phyloP scores from a whole-genome alignment of 2,113 vertebrate species.

The Callionymus lyra region DNA sequence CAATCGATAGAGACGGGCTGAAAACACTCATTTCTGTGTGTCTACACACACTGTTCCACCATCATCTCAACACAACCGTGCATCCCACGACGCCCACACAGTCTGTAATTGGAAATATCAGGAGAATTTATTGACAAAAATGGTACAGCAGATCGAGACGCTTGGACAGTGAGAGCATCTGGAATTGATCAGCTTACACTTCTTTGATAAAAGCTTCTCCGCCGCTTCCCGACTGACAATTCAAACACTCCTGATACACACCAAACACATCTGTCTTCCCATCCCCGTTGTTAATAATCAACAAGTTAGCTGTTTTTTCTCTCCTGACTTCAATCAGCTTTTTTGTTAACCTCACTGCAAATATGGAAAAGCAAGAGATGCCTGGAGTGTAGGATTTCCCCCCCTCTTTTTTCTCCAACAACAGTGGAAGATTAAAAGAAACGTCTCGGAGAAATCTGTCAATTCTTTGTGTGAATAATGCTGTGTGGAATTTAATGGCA shows the following conservation, averaged over 20 bases:
- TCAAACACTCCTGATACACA: conserved; percentile 51
- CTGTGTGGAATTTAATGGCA: conserved; percentile 72
- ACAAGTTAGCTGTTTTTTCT: conserved; percentile 60
- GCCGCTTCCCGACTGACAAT: conserved; percentile 54
- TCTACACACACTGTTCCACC: conserved; percentile 5
- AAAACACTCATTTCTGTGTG: conserved; percentile 8
- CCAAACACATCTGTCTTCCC: conserved; percentile 48
- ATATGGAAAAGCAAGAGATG: conserved; percentile 64
- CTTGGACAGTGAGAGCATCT: conserved; percentile 39
- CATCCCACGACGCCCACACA: conserved; percentile 9
- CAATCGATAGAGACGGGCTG: not conserved
- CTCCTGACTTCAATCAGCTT: conserved; percentile 61
- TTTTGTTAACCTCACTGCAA: conserved; percentile 69
- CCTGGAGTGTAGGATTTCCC: conserved; percentile 56
- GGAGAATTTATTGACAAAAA: conserved; percentile 40
- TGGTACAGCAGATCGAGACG: conserved; percentile 18
- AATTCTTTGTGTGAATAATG: conserved; percentile 73
- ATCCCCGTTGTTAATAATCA: conserved; percentile 68
- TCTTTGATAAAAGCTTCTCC: conserved; percentile 52
- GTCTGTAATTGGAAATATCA: conserved; percentile 35
- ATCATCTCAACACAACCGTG: conserved; percentile 4
- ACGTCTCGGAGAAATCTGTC: conserved; percentile 72
- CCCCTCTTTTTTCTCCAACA: conserved; percentile 61
- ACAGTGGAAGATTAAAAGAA: conserved; percentile 78
- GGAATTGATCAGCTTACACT: conserved; percentile 48